Conservation (phyloP, 2,113 vertebrate species). For the Thryonomys swinderianus region DNA sequence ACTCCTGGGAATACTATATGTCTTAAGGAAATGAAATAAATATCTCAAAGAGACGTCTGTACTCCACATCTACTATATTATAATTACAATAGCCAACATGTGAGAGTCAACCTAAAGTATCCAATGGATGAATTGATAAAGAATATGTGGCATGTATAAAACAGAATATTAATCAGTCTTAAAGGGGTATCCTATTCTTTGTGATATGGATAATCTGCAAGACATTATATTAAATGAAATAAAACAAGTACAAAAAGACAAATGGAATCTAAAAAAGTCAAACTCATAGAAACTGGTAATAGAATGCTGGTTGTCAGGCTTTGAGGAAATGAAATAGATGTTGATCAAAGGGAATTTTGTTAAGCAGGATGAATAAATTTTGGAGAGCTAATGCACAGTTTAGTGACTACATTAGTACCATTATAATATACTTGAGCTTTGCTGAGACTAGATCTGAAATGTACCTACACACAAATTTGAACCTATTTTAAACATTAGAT, state of each 20-base stretch:
- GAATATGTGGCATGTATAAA: neutral
- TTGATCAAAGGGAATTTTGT: neutral
- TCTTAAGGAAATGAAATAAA: neutral
- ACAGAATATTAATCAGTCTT: neutral
- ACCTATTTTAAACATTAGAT: conserved; percentile 20
- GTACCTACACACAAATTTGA: neutral
- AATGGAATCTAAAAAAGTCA: neutral
- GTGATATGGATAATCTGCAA: neutral
- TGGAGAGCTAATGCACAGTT: neutral
- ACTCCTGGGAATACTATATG: neutral
- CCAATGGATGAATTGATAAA: neutral
- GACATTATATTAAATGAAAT: neutral
- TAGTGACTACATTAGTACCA: neutral
- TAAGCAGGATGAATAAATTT: neutral
- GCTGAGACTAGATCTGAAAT: neutral
- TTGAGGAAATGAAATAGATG: neutral
- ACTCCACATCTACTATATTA: neutral
- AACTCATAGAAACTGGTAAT: neutral
- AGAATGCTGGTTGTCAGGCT: neutral
- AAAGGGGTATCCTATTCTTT: neutral
- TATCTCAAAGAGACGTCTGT: neutral
- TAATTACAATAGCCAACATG: neutral
- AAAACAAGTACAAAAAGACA: neutral
- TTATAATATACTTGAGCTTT: neutral
- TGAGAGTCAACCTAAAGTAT: neutral